These are phyloP conservation scores for Zosterops pallidus DNA, from an alignment of 2,113 vertebrate species.

Conservation along the genomic window DNA sequence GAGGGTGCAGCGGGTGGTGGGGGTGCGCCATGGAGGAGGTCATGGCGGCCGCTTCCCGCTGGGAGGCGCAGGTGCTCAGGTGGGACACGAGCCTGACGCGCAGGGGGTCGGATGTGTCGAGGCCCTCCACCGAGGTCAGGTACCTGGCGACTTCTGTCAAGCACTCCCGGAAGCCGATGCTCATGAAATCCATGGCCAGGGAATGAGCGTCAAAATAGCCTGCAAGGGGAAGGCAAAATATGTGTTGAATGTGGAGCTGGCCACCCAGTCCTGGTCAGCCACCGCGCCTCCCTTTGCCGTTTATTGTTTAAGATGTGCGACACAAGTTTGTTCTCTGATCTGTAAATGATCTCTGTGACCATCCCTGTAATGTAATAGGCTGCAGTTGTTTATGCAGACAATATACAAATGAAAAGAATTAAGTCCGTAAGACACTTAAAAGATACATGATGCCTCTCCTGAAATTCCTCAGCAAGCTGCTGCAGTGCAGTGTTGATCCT, in stretches of 20 bases:
- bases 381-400: conserved; percentile 8
- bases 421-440: conserved; percentile 31
- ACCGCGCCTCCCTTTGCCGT: fast-evolving
- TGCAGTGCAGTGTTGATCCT: neutral
- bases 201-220: conserved; percentile 89
- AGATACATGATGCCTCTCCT: neutral
- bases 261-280: neutral
- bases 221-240: conserved; percentile 37
- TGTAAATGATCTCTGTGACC: conserved; percentile 1
- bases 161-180: conserved; percentile 93
- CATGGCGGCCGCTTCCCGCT: conserved; percentile 86
- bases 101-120: conserved; percentile 86
- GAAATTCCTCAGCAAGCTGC: conserved; percentile 52
- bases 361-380: conserved; percentile 6
- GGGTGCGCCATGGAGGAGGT: conserved; percentile 76
- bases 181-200: conserved; percentile 96
- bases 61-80: conserved; percentile 87
- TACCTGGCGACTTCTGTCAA: conserved; percentile 89
- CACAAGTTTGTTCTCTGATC: neutral
- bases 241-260: neutral
- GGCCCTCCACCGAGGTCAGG: conserved; percentile 86
- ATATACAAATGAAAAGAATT: conserved; percentile 1
- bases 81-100: conserved; percentile 89
- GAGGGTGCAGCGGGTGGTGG: conserved; percentile 77
- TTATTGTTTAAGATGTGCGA: neutral